These are phyloP conservation scores for Miichthys miiuy DNA, from an alignment of 2,797 vertebrate genomes.

Conservation along the genomic window DNA sequence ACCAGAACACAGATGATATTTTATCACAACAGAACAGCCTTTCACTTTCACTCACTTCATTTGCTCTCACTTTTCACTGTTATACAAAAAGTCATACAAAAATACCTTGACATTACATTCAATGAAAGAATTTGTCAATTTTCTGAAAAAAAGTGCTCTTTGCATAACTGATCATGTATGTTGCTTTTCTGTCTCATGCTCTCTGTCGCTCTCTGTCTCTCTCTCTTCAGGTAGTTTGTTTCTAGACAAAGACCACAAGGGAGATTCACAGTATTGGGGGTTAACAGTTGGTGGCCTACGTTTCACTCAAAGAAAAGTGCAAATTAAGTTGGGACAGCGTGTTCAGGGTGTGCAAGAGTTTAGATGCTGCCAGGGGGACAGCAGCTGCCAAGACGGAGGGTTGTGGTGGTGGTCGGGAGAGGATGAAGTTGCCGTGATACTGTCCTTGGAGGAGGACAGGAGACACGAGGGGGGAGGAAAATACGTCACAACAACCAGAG, in stretches of 20 bases:
- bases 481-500: constrained; percentile 55
- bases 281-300: constrained; percentile 80
- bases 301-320: constrained; percentile 77
- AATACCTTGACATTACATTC: constrained; percentile 84
- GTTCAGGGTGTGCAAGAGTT: constrained; percentile 54
- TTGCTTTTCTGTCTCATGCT: constrained; percentile 2
- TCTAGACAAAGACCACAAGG: constrained; percentile 71
- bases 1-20: constrained; percentile 50
- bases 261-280: constrained; percentile 84
- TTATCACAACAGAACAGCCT: constrained; percentile 48
- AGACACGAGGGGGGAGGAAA: constrained; percentile 37
- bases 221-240: constrained; percentile 75
- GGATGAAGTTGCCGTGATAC: constrained; percentile 37
- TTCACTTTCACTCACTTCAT: constrained; percentile 25
- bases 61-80: constrained; percentile 57
- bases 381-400: constrained; percentile 48
- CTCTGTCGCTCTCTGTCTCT: constrained; percentile 31
- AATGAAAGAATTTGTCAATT: constrained; percentile 74
- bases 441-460: constrained; percentile 68
- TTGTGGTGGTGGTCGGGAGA: constrained; percentile 5
- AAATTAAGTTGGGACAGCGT: constrained; percentile 69
- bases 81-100: constrained; percentile 82
- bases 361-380: constrained; percentile 45
- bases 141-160: constrained; percentile 82
- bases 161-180: constrained; percentile 64